Evolutionary conservation across 2,797 vertebrate genomes (phyloP).

Genomic region (Distichodus sexfasciatus): DNA sequence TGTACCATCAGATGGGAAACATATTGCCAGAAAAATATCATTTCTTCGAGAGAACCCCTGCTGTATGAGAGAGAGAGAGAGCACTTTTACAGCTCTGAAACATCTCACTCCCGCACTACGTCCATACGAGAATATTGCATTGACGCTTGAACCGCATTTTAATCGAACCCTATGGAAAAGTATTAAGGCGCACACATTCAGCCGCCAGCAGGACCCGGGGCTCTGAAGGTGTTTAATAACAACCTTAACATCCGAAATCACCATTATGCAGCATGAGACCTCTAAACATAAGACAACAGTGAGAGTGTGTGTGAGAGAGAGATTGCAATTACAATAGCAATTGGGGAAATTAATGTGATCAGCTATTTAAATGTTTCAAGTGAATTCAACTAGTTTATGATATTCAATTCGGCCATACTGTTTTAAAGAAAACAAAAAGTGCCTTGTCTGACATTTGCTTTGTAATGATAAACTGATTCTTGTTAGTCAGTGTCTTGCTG

Average conservation of each 20-base stretch:
- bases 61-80: slow-evolving; percentile 23
- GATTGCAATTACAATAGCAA: too few species aligned
- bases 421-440: too few species aligned
- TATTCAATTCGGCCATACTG: too few species aligned
- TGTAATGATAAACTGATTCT: too few species aligned
- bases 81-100: slow-evolving; percentile 27
- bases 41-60: slow-evolving; percentile 46
- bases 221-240: slow-evolving; percentile 76
- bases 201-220: slow-evolving; percentile 54
- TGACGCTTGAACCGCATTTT: slow-evolving; percentile 58
- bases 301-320: too few species aligned
- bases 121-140: slow-evolving; percentile 47
- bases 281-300: slow-evolving; percentile 71
- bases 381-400: too few species aligned
- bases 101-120: slow-evolving; percentile 17
- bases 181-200: slow-evolving; percentile 58
- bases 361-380: too few species aligned
- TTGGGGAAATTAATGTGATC: too few species aligned
- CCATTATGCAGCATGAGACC: slow-evolving; percentile 68
- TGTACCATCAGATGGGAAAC: slow-evolving; percentile 69
- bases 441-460: too few species aligned
- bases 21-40: slow-evolving; percentile 66
- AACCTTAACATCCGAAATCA: slow-evolving; percentile 67
- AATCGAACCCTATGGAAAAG: slow-evolving; percentile 55
- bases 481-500: too few species aligned